A percentile compares a stretch with the other conserved stretches of the same genome.
phyloP scores from a whole-genome alignment of 2,113 vertebrate genomes.

The Gasterosteus aculeatus region DNA sequence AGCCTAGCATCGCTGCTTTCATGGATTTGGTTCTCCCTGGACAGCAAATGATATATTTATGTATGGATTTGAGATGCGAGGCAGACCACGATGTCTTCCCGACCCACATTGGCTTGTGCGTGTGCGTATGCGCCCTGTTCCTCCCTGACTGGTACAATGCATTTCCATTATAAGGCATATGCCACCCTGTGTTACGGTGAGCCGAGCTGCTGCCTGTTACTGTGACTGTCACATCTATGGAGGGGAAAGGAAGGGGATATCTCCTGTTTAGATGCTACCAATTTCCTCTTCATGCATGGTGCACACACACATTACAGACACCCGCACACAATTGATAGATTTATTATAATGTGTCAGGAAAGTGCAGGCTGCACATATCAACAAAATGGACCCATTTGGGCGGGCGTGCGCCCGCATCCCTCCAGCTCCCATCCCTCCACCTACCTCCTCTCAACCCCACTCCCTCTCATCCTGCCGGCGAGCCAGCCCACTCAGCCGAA shows the following conservation, averaged over 20 bases:
- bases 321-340: conserved; percentile 70
- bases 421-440: neutral
- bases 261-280: conserved; percentile 73
- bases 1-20: conserved; percentile 57
- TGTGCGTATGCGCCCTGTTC: conserved; percentile 27
- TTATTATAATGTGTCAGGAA: conserved; percentile 77
- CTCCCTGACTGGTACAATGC: conserved; percentile 56
- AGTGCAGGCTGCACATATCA: conserved; percentile 76
- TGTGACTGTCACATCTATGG: conserved; percentile 68
- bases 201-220: conserved; percentile 55
- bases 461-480: conserved; percentile 28
- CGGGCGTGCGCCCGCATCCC: conserved; percentile 30
- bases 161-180: conserved; percentile 71
- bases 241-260: conserved; percentile 61
- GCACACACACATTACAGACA: conserved; percentile 17
- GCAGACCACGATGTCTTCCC: conserved; percentile 52
- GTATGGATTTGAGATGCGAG: conserved; percentile 64
- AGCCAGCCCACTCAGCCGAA: conserved; percentile 68
- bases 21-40: conserved; percentile 58
- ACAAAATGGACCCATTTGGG: conserved; percentile 75
- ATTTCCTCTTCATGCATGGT: conserved; percentile 65
- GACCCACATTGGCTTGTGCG: conserved; percentile 41
- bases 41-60: conserved; percentile 69
- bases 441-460: conserved; percentile 44
- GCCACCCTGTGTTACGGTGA: conserved; percentile 61